Conservation (phyloP, 2,797 vertebrate species). For the Anolis apletophallus region DNA sequence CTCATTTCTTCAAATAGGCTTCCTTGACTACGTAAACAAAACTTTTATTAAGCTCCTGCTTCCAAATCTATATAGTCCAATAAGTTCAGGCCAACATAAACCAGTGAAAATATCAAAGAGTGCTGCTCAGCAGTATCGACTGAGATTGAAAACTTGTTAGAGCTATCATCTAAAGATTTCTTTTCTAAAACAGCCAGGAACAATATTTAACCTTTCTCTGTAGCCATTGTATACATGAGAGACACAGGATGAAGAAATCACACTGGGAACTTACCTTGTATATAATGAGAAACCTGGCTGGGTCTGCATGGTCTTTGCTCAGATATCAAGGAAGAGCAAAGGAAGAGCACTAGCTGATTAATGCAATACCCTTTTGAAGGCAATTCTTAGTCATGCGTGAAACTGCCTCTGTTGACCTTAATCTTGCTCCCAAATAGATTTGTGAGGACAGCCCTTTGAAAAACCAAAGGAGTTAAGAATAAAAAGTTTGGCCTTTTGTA, state of each 20-base stretch:
- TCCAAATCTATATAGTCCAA: not conserved
- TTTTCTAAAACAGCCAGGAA: constrained; percentile 51
- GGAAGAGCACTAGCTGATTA: not conserved
- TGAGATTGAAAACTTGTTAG: constrained; percentile 19
- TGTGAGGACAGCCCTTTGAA: too few relatives aligned
- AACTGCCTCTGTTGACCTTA: not conserved
- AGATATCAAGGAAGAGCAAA: constrained; percentile 33
- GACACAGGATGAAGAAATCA: not conserved
- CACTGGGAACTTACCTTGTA: constrained; percentile 7
- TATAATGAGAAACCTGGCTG: constrained; percentile 19
- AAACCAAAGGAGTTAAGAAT: too few relatives aligned
- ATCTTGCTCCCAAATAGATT: too few relatives aligned
- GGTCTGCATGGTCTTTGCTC: constrained; percentile 22
- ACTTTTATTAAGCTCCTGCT: not conserved
- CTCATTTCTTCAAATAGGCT: not conserved
- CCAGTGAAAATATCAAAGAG: constrained; percentile 7
- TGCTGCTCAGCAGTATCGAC: constrained; percentile 15
- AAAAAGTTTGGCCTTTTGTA: too few relatives aligned
- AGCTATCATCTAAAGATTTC: not conserved
- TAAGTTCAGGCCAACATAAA: constrained; percentile 25
- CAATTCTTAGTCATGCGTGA: rapidly evolving
- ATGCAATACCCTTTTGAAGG: not conserved
- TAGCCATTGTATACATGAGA: constrained; percentile 8
- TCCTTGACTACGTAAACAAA: not conserved
- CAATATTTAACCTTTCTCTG: constrained; percentile 58